phyloP scores from a whole-genome alignment of 2,888 invertebrate species.

The Operophtera brumata region DNA sequence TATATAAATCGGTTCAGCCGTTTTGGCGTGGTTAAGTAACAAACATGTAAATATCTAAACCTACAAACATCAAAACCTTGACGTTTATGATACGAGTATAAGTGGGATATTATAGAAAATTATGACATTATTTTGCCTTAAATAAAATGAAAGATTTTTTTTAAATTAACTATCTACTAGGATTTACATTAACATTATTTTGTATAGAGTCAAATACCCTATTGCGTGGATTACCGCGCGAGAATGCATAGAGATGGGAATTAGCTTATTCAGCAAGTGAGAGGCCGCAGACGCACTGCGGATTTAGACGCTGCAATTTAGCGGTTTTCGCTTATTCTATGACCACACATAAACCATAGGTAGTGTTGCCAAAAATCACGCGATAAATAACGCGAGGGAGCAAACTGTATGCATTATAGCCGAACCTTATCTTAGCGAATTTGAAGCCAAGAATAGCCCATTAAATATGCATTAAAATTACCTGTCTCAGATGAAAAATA shows the following conservation, averaged over 20 bases:
- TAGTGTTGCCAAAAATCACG: slow-evolving; percentile 79
- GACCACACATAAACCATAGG: slow-evolving; percentile 33
- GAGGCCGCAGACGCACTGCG: neutral
- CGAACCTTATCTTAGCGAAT: slow-evolving; percentile 78
- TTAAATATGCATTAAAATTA: slow-evolving; percentile 81
- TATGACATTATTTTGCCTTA: too few species aligned
- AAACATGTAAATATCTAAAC: too few species aligned
- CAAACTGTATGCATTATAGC: slow-evolving; percentile 79
- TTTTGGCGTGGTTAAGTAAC: too few species aligned
- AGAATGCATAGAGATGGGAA: neutral
- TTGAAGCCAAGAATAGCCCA: slow-evolving; percentile 80
- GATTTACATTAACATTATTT: too few species aligned
- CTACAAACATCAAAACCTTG: too few species aligned
- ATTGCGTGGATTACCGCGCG: neutral
- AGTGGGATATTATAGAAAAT: too few species aligned
- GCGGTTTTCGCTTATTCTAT: slow-evolving; percentile 11
- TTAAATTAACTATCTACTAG: too few species aligned
- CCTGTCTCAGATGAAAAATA: slow-evolving; percentile 75
- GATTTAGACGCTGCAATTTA: neutral
- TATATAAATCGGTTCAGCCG: too few species aligned
- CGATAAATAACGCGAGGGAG: slow-evolving; percentile 75
- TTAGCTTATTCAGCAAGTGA: neutral
- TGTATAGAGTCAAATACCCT: too few species aligned
- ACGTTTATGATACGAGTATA: too few species aligned
- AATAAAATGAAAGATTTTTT: too few species aligned